Percentiles rank a stretch among this genome's conserved stretches.
Evolutionary conservation across 2,113 vertebrate genomes (phyloP).

Genomic region (Sakesphorus luctuosus): DNA sequence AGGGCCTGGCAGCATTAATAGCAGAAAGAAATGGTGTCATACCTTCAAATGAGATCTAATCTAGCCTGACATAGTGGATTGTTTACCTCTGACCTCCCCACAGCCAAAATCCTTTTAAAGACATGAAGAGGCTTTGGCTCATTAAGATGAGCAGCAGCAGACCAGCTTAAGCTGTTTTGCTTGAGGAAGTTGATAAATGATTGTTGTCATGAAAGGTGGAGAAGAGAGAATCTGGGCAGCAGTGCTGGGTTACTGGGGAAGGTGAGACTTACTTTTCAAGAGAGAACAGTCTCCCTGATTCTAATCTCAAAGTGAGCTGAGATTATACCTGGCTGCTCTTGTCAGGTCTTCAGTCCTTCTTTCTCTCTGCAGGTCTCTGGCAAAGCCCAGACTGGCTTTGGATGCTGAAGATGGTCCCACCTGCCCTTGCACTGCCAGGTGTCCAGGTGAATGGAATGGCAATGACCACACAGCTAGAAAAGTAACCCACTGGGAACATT

Average conservation of each 20-base stretch:
- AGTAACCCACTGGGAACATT: neutral
- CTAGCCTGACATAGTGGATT: neutral
- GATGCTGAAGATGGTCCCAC: neutral
- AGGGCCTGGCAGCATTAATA: neutral
- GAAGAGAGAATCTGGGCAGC: neutral
- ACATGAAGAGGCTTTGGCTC: neutral
- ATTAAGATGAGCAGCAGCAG: conserved; percentile 12
- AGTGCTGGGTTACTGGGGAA: neutral
- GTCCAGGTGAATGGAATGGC: neutral
- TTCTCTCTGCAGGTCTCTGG: neutral
- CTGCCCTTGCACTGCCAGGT: neutral
- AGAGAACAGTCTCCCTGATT: neutral
- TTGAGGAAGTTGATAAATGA: conserved; percentile 19
- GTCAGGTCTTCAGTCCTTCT: neutral
- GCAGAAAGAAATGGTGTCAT: neutral
- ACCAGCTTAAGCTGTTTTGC: conserved; percentile 17
- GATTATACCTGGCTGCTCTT: neutral
- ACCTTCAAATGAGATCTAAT: neutral
- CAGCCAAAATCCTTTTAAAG: neutral
- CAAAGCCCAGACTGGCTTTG: neutral
- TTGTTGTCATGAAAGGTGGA: neutral
- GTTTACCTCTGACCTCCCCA: conserved; percentile 24
- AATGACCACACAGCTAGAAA: neutral
- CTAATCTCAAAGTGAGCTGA: neutral
- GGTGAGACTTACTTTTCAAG: neutral